phyloP scores from a whole-genome alignment of 2,113 vertebrate genomes.

The Tachysurus fulvidraco region DNA sequence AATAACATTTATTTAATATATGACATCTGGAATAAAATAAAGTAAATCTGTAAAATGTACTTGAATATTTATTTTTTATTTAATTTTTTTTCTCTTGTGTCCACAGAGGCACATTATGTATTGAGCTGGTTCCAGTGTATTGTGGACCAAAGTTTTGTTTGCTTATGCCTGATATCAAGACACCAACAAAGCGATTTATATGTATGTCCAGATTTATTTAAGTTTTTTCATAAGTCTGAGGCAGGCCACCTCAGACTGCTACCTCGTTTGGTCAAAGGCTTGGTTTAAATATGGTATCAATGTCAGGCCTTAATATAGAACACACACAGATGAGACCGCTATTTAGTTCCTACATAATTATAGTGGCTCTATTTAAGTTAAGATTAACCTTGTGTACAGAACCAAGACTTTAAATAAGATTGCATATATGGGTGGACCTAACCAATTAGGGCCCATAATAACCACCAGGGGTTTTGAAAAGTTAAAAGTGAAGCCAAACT shows the following conservation, averaged over 20 bases:
- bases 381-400: background rate
- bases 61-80: background rate
- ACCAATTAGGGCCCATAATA: background rate
- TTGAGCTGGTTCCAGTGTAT: background rate
- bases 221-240: background rate
- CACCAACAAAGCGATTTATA: background rate
- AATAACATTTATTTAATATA: too few relatives aligned
- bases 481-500: background rate
- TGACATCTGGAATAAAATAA: background rate
- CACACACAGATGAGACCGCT: background rate
- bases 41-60: background rate
- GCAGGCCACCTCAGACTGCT: slow-evolving; percentile 2
- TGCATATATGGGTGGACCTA: background rate
- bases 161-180: background rate
- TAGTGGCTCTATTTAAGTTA: slow-evolving; percentile 28
- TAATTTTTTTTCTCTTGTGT: background rate
- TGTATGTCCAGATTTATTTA: background rate
- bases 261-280: background rate
- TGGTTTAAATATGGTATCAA: slow-evolving; percentile 13
- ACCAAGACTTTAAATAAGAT: background rate
- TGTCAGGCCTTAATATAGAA: slow-evolving; percentile 26
- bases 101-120: background rate
- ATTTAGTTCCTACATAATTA: slow-evolving; percentile 17
- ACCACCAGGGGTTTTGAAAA: background rate
- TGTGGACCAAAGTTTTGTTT: background rate